These are phyloP conservation scores for Andrena chrysosceles DNA, from an alignment of 2,888 invertebrate genomes.

Conservation along the genomic window DNA sequence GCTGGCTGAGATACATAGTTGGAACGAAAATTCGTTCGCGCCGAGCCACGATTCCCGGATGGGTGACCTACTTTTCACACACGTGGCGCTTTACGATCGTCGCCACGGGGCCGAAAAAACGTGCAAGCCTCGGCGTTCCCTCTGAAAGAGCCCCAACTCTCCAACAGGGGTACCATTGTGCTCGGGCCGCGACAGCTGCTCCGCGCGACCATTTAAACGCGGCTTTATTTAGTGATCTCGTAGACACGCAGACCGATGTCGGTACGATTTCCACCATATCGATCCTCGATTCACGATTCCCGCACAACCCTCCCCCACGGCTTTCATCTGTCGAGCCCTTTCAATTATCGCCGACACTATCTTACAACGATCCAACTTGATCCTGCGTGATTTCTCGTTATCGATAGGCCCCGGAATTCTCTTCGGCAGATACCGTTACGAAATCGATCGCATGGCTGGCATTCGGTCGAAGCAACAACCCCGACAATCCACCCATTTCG, in stretches of 20 bases:
- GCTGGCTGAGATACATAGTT: too few species aligned
- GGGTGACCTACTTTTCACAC: constrained; percentile 72
- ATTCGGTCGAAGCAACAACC: constrained; percentile 69
- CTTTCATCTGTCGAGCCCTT: neutral
- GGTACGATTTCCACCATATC: neutral
- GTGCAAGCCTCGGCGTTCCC: constrained; percentile 45
- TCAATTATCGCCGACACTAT: neutral
- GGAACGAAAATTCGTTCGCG: constrained; percentile 20
- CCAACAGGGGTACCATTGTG: constrained; percentile 70
- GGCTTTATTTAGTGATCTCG: constrained; percentile 50
- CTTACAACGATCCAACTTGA: neutral
- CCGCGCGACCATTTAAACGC: constrained; percentile 60
- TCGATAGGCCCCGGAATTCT: neutral
- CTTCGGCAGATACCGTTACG: constrained; percentile 14
- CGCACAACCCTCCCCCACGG: neutral
- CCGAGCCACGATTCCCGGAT: constrained; percentile 9
- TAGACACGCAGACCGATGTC: neutral
- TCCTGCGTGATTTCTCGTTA: neutral
- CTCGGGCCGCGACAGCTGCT: constrained; percentile 62
- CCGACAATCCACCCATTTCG: constrained; percentile 71
- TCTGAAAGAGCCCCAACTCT: constrained; percentile 67
- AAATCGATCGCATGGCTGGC: constrained; percentile 70
- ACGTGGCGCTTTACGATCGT: constrained; percentile 74
- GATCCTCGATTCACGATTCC: neutral
- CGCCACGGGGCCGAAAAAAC: constrained; percentile 59